Percentiles rank a stretch among this genome's conserved stretches.
Conservation (phyloP, 2,888 invertebrate species). For the Brachyopa scutellaris region DNA sequence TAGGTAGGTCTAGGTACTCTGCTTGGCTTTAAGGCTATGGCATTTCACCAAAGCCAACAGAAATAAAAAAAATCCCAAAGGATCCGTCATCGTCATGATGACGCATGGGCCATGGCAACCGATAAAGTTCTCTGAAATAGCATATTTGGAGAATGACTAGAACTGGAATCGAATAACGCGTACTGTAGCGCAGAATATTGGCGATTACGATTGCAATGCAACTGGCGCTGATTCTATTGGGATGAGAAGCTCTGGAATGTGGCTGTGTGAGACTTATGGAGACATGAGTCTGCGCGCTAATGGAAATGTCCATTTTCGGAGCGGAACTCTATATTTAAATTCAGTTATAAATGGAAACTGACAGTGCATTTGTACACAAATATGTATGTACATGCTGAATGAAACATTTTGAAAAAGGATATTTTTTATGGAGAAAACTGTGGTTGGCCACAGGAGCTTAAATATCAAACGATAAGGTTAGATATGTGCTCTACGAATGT, state of each 20-base stretch:
- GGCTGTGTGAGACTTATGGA: not conserved
- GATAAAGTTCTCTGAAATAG: constrained; percentile 35
- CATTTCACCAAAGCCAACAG: too few species aligned
- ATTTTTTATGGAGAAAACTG: not conserved
- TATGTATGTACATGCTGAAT: constrained; percentile 21
- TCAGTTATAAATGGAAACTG: constrained; percentile 33
- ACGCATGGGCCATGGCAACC: constrained; percentile 48
- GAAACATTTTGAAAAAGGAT: constrained; percentile 14
- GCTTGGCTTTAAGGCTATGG: too few species aligned
- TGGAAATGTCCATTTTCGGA: constrained; percentile 54
- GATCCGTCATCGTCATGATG: constrained; percentile 29
- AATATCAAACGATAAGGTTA: not conserved
- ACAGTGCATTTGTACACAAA: too few species aligned
- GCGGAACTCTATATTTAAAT: constrained; percentile 53
- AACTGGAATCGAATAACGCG: constrained; percentile 10
- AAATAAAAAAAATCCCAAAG: constrained; percentile 9
- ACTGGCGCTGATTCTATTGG: not conserved
- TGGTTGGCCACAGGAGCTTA: too few species aligned
- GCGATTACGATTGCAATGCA: too few species aligned
- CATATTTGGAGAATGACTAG: constrained; percentile 52
- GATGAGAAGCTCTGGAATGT: constrained; percentile 21
- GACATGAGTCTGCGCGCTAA: constrained; percentile 15
- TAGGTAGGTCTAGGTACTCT: too few species aligned
- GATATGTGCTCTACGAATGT: too few species aligned
- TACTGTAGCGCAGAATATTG: constrained; percentile 15